Conservation (phyloP, 1,140 invertebrate genomes). For the Harlomillsia oculata region DNA sequence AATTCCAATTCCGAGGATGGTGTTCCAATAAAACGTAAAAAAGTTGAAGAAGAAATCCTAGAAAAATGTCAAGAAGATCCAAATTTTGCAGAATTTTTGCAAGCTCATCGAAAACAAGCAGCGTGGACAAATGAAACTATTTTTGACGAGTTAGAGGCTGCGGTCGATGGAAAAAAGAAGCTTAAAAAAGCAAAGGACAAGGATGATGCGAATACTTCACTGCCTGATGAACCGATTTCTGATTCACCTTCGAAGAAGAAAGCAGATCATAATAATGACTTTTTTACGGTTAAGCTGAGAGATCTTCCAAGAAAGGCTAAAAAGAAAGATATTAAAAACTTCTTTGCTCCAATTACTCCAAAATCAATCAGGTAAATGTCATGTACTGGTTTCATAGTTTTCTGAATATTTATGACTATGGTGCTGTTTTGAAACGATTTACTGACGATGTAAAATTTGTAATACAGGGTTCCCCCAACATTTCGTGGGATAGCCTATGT, state of each 20-base stretch:
- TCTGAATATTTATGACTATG: background rate
- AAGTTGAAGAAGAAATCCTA: constrained; percentile 48
- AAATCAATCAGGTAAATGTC: constrained; percentile 52
- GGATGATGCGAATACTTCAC: too few relatives aligned
- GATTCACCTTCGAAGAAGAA: constrained; percentile 16
- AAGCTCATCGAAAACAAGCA: constrained; percentile 57
- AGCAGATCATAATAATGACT: constrained; percentile 22
- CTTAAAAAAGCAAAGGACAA: too few relatives aligned
- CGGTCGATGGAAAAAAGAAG: constrained; percentile 25
- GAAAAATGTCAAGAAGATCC: constrained; percentile 77
- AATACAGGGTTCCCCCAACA: constrained; percentile 56
- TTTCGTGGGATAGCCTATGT: constrained; percentile 80
- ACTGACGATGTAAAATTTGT: background rate
- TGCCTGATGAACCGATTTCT: too few relatives aligned
- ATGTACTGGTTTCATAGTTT: background rate
- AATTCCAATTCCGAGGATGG: constrained; percentile 13
- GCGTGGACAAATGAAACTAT: constrained; percentile 60
- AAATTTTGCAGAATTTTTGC: constrained; percentile 76
- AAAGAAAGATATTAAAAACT: constrained; percentile 71
- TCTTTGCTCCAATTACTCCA: constrained; percentile 68
- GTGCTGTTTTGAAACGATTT: background rate
- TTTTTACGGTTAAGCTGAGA: constrained; percentile 46
- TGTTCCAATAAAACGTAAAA: constrained; percentile 41
- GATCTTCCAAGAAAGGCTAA: constrained; percentile 60
- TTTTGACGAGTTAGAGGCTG: constrained; percentile 24